Percentiles rank a stretch among this genome's conserved stretches.
Conservation (phyloP, 1,140 invertebrate genomes). For the Spodoptera litura region DNA sequence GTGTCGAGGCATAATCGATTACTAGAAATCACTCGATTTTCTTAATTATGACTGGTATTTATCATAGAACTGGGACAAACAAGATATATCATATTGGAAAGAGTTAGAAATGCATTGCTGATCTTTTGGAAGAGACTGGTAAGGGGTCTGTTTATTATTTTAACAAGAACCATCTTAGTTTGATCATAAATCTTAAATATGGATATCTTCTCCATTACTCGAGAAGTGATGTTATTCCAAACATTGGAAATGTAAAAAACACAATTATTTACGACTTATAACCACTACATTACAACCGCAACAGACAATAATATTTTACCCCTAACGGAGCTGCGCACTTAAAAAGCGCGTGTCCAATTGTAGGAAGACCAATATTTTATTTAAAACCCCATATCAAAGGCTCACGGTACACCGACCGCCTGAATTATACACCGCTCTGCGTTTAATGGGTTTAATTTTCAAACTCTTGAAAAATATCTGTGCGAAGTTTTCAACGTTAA, state of each 20-base stretch:
- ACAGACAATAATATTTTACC: constrained; percentile 16
- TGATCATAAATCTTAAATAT: too few relatives aligned
- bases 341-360: constrained; percentile 43
- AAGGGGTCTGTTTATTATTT: too few relatives aligned
- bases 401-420: constrained; percentile 46
- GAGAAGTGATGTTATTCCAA: too few relatives aligned
- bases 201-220: too few relatives aligned
- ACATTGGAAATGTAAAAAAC: neutral
- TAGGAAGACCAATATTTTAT: constrained; percentile 56
- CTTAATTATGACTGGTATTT: too few relatives aligned
- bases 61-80: too few relatives aligned
- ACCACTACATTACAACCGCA: neutral
- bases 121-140: too few relatives aligned
- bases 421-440: constrained; percentile 61
- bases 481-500: constrained; percentile 55
- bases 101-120: too few relatives aligned
- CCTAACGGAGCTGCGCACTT: neutral
- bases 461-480: constrained; percentile 61
- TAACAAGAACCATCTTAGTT: too few relatives aligned
- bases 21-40: too few relatives aligned
- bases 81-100: too few relatives aligned
- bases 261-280: neutral
- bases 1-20: too few relatives aligned
- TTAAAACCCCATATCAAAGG: constrained; percentile 59
- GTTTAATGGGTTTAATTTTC: constrained; percentile 62